Base-by-base conservation (phyloP, 2,113 vertebrate genomes). In the Oryctolagus cuniculus region DNA sequence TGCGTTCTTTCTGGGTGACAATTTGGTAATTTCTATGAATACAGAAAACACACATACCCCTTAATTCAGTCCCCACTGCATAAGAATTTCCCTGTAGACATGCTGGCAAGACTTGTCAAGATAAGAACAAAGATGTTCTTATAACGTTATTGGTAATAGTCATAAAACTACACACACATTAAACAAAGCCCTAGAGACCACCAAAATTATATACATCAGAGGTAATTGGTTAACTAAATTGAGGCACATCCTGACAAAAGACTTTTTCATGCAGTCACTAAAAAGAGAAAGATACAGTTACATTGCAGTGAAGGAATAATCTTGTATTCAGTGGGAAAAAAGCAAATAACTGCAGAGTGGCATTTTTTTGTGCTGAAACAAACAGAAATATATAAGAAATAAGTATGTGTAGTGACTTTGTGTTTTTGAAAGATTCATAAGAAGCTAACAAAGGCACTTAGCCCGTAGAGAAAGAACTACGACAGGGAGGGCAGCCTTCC, bases 21-120 rank as follows among this genome's bases (percentile, higher is more conserved):
- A 89, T 86, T 91, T 89, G n/a, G 63, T 61, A 34, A 83, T 92
- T 92, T 94, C 82, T 72, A 31, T 79, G 25, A 36, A 55, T 31
- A 10, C 22, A 38, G 34, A 64, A 84, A 75, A 34, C 5, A 74
- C 27, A 36, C 12, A 89, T 2, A 83, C 21, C n/a, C 22, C 79
- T 75, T 44, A 80, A 69, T 61, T 17, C 75, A 86, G 11, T 44
- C n/a, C 12, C 81, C 80, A 10, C 0, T 67, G 44, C 72, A 49
- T 92, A 72, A 80, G 67, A 55, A 78, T 61, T 44, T 87, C 64
- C 77, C 55, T 29, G 24, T 74, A 36, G 27, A n/a, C 67, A 29
- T 55, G 27, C 31, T 34, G 24, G 10, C 44, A 87, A 90, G 69
- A 72, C 24, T 83, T 89, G 17, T 74, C 55, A 58, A 58, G 55